Evolutionary conservation across 2,113 vertebrate species (phyloP), one percentile per base, ranked within the genome.

Genomic region (Tamias sibiricus): DNA sequence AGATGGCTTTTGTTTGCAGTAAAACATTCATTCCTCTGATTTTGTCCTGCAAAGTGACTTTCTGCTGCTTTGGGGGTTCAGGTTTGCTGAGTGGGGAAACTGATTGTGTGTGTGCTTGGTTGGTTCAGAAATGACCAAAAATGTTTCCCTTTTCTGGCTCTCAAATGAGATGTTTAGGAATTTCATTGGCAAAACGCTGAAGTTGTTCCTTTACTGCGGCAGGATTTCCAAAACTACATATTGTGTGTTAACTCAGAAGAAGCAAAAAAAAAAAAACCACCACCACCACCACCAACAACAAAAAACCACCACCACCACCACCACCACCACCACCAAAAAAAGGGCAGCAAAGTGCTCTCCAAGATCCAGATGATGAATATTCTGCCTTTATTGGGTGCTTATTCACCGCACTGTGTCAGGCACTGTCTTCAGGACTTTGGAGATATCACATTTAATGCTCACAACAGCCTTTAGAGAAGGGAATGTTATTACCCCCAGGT

Each of bases 1-100:
- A 96, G 86, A 94, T 96, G 86, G 64, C 49, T 96, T 98, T 98
- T 95, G 89, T 97, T 97, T 96, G 57, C 82, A 97, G 79, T 74
- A 57, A 93, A 95, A 91, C 72, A 83, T 44, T 96, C 91, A 82
- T 85, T 92, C 54, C 79, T 97, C 96, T 40, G 10, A 71, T 81
- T 94, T 79, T 91, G 84, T 91, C 82, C 71, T 95, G 40, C 54
- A 49, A 74, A 96, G 86, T 91, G 42, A 95, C 77, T 96, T 49
- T 97, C 47, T 86, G 62, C 83, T 95, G 83, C 82, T 92, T 87
- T 22, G 20, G 24, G 17, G 64, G 10, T 6, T 72, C 71, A 72
- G 71, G 52, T 89, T 93, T 91, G 59, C 89, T 93, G 64, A 89
- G 13, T 64, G 32, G 79, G 77, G 79, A 93, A 83, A 89, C 22